Evolutionary conservation across 2,888 invertebrate genomes (phyloP), one percentile per base, ranked within the genome.

Genomic region (Philonicus albiceps): DNA sequence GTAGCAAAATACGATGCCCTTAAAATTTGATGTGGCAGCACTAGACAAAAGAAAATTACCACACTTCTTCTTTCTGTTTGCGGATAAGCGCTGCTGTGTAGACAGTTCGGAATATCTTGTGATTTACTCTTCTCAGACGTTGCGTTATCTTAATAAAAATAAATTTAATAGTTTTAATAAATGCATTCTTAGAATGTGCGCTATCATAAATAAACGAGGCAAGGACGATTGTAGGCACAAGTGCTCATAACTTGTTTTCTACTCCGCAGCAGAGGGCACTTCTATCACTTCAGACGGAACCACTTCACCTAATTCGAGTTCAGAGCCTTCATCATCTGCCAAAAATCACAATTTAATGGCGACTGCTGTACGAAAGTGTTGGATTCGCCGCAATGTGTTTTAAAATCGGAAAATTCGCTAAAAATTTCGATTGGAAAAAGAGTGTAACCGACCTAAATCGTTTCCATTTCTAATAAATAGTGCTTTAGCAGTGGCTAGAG

Each of bases 301-400:
- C 22, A 76, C 22, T 74, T 34, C 74, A 31, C 31, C 31, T 34
- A 31, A 34, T 34, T 74, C 27, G 74, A 83, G 86, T 87, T 87
- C 86, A 87, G 74, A 81, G 87, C 53, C 80, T 49, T 75, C 81
- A 76, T 86, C 87, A 87, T 73, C 80, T 87, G 87, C 83, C 87
- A 87, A 87, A 86, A 72, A 83, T 49, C 86, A 55, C 76, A 86
- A 86, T 76, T 87, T 87, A 86, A 86, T 87, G 87, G 86, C 86
- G 86, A 83, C 84, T 84, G 34, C 83, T 43, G 30, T 49, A 40
- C 53, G 49, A 74, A 72, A 73, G 37, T 22, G 40, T 6, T 83
- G 55, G n/a, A 34, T 83, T 27, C 49, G 73, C 43, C 73, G 80
- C 87, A 87, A 86, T 87, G 87, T 86, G 86, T 87, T 86, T 84